Evolutionary conservation across 1,140 invertebrate genomes (phyloP).

Genomic region (Macrocentrus cingulum): DNA sequence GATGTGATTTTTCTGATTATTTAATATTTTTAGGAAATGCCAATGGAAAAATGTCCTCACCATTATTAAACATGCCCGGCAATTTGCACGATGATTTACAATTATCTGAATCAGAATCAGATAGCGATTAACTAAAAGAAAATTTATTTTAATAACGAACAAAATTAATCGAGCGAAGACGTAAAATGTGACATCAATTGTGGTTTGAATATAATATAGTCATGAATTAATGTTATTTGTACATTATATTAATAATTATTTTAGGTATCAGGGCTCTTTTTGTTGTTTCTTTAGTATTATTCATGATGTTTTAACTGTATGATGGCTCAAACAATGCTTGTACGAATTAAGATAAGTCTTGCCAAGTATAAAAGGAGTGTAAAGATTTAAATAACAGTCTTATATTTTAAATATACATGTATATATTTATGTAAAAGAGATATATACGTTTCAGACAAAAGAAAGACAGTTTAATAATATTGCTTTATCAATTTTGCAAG

Average conservation of each 20-base stretch:
- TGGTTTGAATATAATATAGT: too few species aligned
- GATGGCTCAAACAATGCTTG: background rate
- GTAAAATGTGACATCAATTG: too few species aligned
- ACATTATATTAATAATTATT: too few species aligned
- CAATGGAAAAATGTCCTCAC: constrained; percentile 46
- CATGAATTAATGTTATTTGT: too few species aligned
- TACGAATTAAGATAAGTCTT: constrained; percentile 26
- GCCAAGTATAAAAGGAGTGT: constrained; percentile 13
- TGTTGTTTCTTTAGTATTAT: background rate
- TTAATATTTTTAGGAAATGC: constrained; percentile 44
- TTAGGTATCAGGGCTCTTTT: background rate
- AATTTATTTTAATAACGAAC: constrained; percentile 1
- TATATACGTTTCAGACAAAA: too few species aligned
- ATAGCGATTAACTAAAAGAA: constrained; percentile 55
- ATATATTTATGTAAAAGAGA: too few species aligned
- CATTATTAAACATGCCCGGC: constrained; percentile 57
- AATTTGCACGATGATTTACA: constrained; percentile 73
- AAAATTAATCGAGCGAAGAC: background rate
- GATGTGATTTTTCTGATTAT: too few species aligned
- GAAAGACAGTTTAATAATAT: constrained; percentile 35
- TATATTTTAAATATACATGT: too few species aligned
- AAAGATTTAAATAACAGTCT: too few species aligned
- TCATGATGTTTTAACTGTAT: background rate
- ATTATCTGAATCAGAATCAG: constrained; percentile 74
- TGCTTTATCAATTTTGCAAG: constrained; percentile 56